A percentile compares a stretch with the other conserved stretches of the same genome.
Evolutionary conservation across 2,888 invertebrate species (phyloP).

Genomic region (Conops quadrifasciatus): DNA sequence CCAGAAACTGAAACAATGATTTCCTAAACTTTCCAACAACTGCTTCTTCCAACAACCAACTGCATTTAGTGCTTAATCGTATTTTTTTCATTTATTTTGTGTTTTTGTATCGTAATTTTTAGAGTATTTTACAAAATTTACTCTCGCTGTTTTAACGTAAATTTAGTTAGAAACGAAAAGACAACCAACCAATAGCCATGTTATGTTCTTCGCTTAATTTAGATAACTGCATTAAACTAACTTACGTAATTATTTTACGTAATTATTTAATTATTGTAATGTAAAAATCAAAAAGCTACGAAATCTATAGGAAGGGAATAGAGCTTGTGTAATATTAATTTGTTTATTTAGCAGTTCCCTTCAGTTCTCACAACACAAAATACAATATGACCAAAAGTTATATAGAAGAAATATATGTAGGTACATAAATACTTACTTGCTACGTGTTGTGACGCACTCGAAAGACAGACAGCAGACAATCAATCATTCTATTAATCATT

Average conservation of each 20-base stretch:
- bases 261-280: slow-evolving; percentile 40
- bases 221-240: slow-evolving; percentile 36
- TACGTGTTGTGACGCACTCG: neutral
- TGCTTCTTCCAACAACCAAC: slow-evolving; percentile 25
- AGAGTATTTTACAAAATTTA: neutral
- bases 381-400: slow-evolving; percentile 24
- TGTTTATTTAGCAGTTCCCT: slow-evolving; percentile 50
- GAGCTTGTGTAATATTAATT: slow-evolving; percentile 57
- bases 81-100: slow-evolving; percentile 26
- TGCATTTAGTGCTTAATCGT: slow-evolving; percentile 12
- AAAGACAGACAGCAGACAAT: slow-evolving; percentile 19
- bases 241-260: slow-evolving; percentile 33
- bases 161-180: slow-evolving; percentile 8
- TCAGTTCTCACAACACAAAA: slow-evolving; percentile 32
- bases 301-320: slow-evolving; percentile 41
- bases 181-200: neutral
- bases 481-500: slow-evolving; percentile 35
- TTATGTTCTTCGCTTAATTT: slow-evolving; percentile 24
- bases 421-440: neutral
- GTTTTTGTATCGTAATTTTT: slow-evolving; percentile 22
- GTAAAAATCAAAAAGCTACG: slow-evolving; percentile 32
- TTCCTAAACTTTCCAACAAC: neutral
- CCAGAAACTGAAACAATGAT: neutral
- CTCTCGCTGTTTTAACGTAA: neutral
- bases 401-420: slow-evolving; percentile 20